Conservation (phyloP, 2,888 invertebrate genomes). For the Cistogaster globosa region DNA sequence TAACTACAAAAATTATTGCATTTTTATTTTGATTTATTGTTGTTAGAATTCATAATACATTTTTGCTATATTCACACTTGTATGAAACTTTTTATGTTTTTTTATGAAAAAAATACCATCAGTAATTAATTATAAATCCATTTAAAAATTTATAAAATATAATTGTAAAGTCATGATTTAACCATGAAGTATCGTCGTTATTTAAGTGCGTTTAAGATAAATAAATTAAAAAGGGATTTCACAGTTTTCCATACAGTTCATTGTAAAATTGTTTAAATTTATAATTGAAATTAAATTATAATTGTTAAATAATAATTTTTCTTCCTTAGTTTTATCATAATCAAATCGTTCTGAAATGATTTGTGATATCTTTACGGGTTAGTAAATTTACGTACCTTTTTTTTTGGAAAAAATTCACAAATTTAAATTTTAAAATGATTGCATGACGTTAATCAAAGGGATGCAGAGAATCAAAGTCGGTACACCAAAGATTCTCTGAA, state of each 20-base stretch:
- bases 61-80: conserved; percentile 11
- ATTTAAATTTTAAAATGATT: no score
- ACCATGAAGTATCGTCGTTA: conserved; percentile 4
- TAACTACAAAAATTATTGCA: conserved; percentile 9
- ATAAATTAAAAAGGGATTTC: background rate
- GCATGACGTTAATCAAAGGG: no score
- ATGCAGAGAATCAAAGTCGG: no score
- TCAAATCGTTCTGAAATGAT: no score
- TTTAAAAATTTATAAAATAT: conserved; percentile 61
- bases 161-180: conserved; percentile 65
- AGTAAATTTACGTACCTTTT: no score
- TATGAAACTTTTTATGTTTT: background rate
- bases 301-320: no score
- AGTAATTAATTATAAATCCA: conserved; percentile 55
- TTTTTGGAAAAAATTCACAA: no score
- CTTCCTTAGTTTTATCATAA: no score
- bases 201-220: background rate
- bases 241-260: background rate
- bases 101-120: background rate
- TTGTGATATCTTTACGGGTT: no score
- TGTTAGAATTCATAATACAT: conserved; percentile 7
- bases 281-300: no score
- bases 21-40: background rate
- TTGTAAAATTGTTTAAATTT: no score
- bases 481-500: no score